Base-by-base conservation (phyloP, 1,140 invertebrate species). In the Brachionus koreanus region DNA sequence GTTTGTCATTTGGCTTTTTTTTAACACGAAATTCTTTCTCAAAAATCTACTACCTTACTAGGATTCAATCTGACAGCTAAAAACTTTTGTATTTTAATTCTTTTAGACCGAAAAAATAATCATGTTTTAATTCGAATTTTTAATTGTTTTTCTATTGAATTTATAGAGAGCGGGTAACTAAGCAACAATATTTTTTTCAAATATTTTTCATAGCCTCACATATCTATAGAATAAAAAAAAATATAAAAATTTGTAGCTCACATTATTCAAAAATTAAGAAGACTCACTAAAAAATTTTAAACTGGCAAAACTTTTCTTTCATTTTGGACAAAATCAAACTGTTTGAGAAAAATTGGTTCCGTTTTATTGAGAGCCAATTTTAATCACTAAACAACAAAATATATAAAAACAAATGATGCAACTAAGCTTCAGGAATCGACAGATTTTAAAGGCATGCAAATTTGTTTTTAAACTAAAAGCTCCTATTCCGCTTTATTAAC, bases 161-260 rank as follows among this genome's bases (percentile, higher is more conserved):
- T 65, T 65, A 33, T 65, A 57, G 19, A 25, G 19, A 57, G 19
- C 23, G 33, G n/a, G 63, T 65, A 13, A n/a, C 63, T 65, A 65
- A n/a, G 63, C 63, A 65, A 65, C 63, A 57, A 19, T 65, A 37
- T 9, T 65, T 9, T 65, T 65, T 33, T 65, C 13, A 65, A 65
- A 65, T 65, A 65, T 65, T 65, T 63, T 65, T 65, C 63, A 65
- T 65, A 65, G 63, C 63, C 63, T 65, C 63, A 65, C 63, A 65
- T 65, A 65, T 65, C 63, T 65, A 37, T 65, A 65, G 63, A 65
- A 33, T 65, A 33, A 65, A 33, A 63, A n/a, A 25, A 33, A 57
- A 23, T 19, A 19, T 23, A 19, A 57, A 33, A 65, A 65, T 35
- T 65, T 65, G 63, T 65, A 33, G 25, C 33, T 65, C 33, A 33